Percentiles rank a stretch among this genome's conserved stretches.
Evolutionary conservation across 2,888 invertebrate species (phyloP).

Genomic region (Formica aserva): DNA sequence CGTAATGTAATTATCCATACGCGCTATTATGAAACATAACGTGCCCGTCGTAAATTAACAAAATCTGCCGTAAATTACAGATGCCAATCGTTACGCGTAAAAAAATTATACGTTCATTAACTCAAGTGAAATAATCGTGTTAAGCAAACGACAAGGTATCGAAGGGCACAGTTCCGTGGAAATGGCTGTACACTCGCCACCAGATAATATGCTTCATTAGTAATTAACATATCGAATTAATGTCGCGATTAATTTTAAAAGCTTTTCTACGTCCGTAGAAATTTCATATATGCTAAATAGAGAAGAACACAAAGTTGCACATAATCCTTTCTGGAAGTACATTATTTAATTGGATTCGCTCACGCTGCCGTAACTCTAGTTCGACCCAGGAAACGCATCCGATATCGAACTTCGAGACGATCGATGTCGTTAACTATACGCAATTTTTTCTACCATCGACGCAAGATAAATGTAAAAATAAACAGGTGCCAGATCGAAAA

Average conservation of each 20-base stretch:
- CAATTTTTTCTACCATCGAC: background rate
- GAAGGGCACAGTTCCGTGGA: background rate
- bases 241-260: slow-evolving; percentile 16
- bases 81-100: slow-evolving; percentile 23
- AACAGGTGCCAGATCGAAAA: background rate
- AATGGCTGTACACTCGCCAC: background rate
- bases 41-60: background rate
- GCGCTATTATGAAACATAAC: slow-evolving; percentile 31
- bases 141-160: slow-evolving; percentile 1
- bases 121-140: slow-evolving; percentile 30
- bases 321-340: slow-evolving; percentile 43
- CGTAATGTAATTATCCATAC: slow-evolving; percentile 44
- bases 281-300: background rate
- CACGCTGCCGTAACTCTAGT: slow-evolving; percentile 54
- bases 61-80: slow-evolving; percentile 30
- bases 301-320: slow-evolving; percentile 38
- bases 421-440: background rate
- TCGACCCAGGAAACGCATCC: background rate
- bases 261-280: background rate
- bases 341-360: slow-evolving; percentile 50
- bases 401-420: background rate
- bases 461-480: background rate
- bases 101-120: slow-evolving; percentile 35
- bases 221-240: slow-evolving; percentile 40
- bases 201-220: slow-evolving; percentile 5